These are phyloP conservation scores for Palythoa grandiflora DNA, from an alignment of 92 coral and sea anemone genomes.

Conservation along the genomic window DNA sequence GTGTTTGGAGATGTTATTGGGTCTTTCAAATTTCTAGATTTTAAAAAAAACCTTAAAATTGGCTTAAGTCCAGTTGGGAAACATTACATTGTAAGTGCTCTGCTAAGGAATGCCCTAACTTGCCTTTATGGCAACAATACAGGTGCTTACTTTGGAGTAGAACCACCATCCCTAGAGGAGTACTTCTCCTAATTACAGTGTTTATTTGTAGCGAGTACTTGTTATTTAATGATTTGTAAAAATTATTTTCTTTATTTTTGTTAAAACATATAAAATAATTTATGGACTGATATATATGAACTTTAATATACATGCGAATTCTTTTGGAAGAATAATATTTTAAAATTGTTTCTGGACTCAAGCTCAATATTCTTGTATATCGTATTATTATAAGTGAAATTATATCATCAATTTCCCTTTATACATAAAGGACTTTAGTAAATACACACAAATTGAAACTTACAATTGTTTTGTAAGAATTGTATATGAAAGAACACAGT, in stretches of 20 bases:
- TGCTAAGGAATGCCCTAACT: conserved; percentile 36
- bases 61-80: conserved; percentile 27
- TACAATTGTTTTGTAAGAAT: conserved; percentile 11
- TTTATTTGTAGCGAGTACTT: conserved; percentile 13
- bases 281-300: conserved; percentile 7
- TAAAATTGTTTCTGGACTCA: conserved; percentile 17
- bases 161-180: conserved; percentile 28
- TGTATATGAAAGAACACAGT: conserved; percentile 19
- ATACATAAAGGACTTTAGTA: conserved; percentile 8
- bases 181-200: conserved; percentile 14
- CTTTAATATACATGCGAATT: background rate
- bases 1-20: conserved; percentile 53
- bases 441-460: conserved; percentile 11
- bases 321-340: conserved; percentile 15
- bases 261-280: conserved; percentile 15
- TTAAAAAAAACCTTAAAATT: conserved; percentile 43
- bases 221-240: conserved; percentile 17
- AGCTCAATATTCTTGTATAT: conserved; percentile 1
- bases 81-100: conserved; percentile 53
- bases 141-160: conserved; percentile 30
- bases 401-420: conserved; percentile 11
- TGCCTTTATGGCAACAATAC: conserved; percentile 26
- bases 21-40: conserved; percentile 53
- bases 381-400: conserved; percentile 17
- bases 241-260: conserved; percentile 10